These are phyloP conservation scores for Drosophila kambysellisi DNA, from an alignment of 2,888 invertebrate genomes.

Conservation along the genomic window DNA sequence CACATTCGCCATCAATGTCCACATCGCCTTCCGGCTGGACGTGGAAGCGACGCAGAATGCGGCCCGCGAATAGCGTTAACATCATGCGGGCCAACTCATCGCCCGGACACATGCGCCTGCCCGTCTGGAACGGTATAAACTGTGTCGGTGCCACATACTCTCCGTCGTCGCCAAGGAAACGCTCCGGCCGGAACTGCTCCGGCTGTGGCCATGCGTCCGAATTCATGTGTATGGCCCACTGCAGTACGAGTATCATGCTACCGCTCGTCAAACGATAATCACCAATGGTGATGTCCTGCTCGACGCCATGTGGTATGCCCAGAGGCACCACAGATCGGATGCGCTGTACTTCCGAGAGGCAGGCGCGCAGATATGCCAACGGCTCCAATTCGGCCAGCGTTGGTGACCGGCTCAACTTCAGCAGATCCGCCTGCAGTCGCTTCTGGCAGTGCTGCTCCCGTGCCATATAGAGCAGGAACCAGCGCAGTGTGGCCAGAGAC, in stretches of 20 bases:
- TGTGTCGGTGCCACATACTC: slow-evolving; percentile 88
- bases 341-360: slow-evolving; percentile 92
- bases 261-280: slow-evolving; percentile 89
- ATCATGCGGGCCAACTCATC: slow-evolving; percentile 93
- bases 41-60: slow-evolving; percentile 87
- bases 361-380: slow-evolving; percentile 86
- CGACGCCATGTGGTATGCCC: slow-evolving; percentile 93
- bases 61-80: slow-evolving; percentile 88
- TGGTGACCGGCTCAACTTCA: slow-evolving; percentile 46
- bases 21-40: slow-evolving; percentile 82
- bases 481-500: slow-evolving; percentile 91
- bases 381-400: slow-evolving; percentile 77
- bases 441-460: slow-evolving; percentile 88
- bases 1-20: slow-evolving; percentile 89
- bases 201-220: slow-evolving; percentile 89
- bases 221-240: slow-evolving; percentile 93
- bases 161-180: slow-evolving; percentile 89
- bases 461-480: slow-evolving; percentile 93
- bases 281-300: slow-evolving; percentile 86
- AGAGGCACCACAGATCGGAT: slow-evolving; percentile 92
- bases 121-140: slow-evolving; percentile 94
- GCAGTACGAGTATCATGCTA: slow-evolving; percentile 91
- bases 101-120: slow-evolving; percentile 95
- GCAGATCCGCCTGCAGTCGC: slow-evolving; percentile 70
- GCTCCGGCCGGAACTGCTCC: slow-evolving; percentile 88